A percentile compares a stretch with the other conserved stretches of the same genome.
These are phyloP conservation scores for Coenobita brevimanus DNA, from an alignment of 1,140 invertebrate species.

Conservation along the genomic window DNA sequence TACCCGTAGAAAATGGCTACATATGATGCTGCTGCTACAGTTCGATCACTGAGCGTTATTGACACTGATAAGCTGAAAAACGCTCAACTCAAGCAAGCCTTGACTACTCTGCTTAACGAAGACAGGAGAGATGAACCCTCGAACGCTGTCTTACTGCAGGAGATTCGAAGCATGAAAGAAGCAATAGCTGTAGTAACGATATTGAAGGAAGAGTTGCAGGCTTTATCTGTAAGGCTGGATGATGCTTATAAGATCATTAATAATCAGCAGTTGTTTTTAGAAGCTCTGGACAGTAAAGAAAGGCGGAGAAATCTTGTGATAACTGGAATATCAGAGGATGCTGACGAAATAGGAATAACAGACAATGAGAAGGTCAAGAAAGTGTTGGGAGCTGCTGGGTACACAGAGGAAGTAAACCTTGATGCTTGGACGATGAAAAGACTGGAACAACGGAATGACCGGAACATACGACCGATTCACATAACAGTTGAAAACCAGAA, in stretches of 20 bases:
- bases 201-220: neutral
- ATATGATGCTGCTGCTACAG: neutral
- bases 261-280: constrained; percentile 17
- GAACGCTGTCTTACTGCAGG: neutral
- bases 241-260: constrained; percentile 3
- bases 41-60: neutral
- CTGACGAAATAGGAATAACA: neutral
- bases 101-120: neutral
- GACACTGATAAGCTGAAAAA: neutral
- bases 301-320: neutral
- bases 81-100: neutral
- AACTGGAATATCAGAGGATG: constrained; percentile 10
- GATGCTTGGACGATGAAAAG: constrained; percentile 1
- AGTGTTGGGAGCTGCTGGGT: neutral
- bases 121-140: neutral
- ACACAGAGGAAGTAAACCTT: neutral
- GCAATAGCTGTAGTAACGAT: neutral
- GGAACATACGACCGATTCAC: neutral
- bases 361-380: constrained; percentile 7
- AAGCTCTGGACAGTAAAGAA: constrained; percentile 10
- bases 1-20: neutral
- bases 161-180: neutral
- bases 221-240: neutral
- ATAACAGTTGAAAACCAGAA: neutral
- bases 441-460: neutral